Base-by-base conservation (phyloP, 2,113 vertebrate genomes). In the Morone saxatilis region DNA sequence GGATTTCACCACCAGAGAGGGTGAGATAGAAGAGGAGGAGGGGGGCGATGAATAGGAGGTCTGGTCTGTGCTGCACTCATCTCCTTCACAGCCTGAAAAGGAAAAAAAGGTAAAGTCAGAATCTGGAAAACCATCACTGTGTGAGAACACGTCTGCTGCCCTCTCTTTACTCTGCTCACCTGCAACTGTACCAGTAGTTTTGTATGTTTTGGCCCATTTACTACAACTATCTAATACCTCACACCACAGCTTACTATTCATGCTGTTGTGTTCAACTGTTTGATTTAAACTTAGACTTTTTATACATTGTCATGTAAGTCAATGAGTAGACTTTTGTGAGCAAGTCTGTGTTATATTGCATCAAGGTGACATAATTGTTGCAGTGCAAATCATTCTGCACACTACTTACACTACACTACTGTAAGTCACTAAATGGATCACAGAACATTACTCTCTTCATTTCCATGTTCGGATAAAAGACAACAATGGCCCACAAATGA, bases 71-170 rank as follows among this genome's bases (percentile, higher is more conserved):
- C 3, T 63, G 60, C 89, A 88, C 1, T 56, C 25, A 0, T 70
- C 71, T 77, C 76, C 81, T 40, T 87, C 75, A 50, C 87, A 84
- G 5, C 25, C 89, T 91, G 66, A 53, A 77, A 71, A 62, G 17
- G 2, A 47, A 47, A 61, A 45, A 31, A 4, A 12, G 25, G 25
- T 25, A 41, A 41, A 14, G 3, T 40, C 36, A 20, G 31, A 2
- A 14, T 20, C 16, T 19, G 31, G 31, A 31, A 31, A 31, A 31
- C 31, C 31, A 31, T 31, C 31, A 31, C 31, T 3, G 31, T 31
- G 31, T 31, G 31, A 31, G 31, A 31, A 31, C 31, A 31, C 31
- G 3, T 31, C 1, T 31, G 31, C 31, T 31, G 3, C 31, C 31
- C 31, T 31, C 31, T 31, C 31, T 38, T 62, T 61, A 19, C 7